Evolutionary conservation across 64 coral and sea anemone genomes (phyloP), one percentile per base, ranked within the genome.

Genomic region (Stylophora pistillata): DNA sequence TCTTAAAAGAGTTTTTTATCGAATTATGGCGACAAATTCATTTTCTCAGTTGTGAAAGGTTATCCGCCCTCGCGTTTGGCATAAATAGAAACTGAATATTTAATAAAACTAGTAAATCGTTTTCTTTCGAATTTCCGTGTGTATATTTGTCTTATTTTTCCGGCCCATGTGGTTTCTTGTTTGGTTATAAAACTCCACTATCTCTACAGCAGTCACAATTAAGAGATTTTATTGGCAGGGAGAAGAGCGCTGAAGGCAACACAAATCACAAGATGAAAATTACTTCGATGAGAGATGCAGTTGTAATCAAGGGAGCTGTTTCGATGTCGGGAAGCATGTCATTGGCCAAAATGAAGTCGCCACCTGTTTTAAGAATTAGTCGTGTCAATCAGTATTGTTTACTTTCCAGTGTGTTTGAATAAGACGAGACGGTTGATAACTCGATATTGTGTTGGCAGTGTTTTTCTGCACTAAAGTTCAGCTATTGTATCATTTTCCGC

Each of bases 381-480:
- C 53, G 37, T 84, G 80, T 84, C 80, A 84, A 84, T 84, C 80
- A 84, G 80, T 21, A 84, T 69, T 82, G 60, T 84, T 84, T 84
- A 68, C n/a, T 69, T 53, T 82, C 41, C 17, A 18, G 80, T 84
- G 60, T 69, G 34, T 53, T 34, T 69, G 80, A 84, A 84, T 62
- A 65, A 84, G 80, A 15, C 15, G 66, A 30, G 78, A 82, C 61
- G 78, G 58, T 82, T 82, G 63, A 65, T 82, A 64, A 64, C 80
- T 53, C 33, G 80, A 84, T 84, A 84, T 84, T 84, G 64, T 25
- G 28, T 84, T 84, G 80, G 33, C n/a, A 70, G 80, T 69, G 10
- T 81, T 70, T 47, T 62, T 62, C 69, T 27, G 17, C 12, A 15
- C 62, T 23, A 62, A 34, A 33, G 60, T 10, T 7, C 47, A 84